phyloP scores from a whole-genome alignment of 2,113 vertebrate genomes.

The Callipepla californica region DNA sequence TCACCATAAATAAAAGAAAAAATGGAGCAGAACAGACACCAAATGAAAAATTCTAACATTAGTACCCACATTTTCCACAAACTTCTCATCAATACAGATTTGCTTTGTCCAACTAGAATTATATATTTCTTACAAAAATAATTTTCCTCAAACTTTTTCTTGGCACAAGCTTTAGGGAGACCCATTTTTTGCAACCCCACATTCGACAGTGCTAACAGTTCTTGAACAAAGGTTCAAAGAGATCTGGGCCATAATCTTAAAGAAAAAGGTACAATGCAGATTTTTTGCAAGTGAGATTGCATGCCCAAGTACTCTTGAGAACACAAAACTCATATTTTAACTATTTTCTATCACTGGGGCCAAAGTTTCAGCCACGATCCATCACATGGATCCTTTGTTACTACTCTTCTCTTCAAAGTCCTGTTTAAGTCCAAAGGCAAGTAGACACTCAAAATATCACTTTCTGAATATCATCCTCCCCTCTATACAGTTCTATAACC shows the following conservation, averaged over 20 bases:
- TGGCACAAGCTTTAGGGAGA: not conserved
- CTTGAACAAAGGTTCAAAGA: not conserved
- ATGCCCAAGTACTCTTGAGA: not conserved
- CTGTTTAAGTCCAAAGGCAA: not conserved
- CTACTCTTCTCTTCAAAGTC: not conserved
- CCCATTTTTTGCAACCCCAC: not conserved
- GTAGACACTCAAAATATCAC: not conserved
- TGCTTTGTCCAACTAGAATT: not conserved
- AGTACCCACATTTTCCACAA: not conserved
- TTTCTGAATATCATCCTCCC: not conserved
- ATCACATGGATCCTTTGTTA: not conserved
- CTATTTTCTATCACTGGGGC: not conserved
- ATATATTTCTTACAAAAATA: not conserved
- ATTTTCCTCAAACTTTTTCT: not conserved
- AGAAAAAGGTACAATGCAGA: not conserved
- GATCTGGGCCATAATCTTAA: not conserved
- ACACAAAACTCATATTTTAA: not conserved
- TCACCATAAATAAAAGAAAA: not conserved
- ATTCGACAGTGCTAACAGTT: not conserved
- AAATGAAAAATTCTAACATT: not conserved
- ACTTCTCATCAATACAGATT: not conserved
- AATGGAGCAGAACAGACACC: not conserved
- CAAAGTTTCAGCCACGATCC: not conserved
- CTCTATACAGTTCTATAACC: not conserved
- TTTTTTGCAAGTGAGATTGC: not conserved